phyloP scores from a whole-genome alignment of 2,888 invertebrate species.

The Drosophila affinis region DNA sequence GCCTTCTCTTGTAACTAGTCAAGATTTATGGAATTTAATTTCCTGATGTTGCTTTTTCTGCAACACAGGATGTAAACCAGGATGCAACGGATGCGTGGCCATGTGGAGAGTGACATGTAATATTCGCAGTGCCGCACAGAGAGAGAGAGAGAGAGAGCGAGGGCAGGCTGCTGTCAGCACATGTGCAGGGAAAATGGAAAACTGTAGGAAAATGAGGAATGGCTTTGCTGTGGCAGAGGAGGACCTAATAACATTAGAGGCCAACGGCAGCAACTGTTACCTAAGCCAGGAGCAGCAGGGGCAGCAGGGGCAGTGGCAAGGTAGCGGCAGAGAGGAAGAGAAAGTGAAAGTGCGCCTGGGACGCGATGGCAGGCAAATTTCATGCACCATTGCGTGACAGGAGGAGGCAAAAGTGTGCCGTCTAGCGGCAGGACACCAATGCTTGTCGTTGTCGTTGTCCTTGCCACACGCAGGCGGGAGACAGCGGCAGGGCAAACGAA shows the following conservation, averaged over 20 bases:
- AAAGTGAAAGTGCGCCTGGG: slow-evolving; percentile 72
- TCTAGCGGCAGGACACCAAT: slow-evolving; percentile 58
- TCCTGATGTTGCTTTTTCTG: slow-evolving; percentile 70
- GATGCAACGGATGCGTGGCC: slow-evolving; percentile 69
- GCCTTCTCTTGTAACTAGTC: slow-evolving; percentile 41
- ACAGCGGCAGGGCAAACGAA: slow-evolving; percentile 39
- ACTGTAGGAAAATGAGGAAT: slow-evolving; percentile 64
- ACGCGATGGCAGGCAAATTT: slow-evolving; percentile 62
- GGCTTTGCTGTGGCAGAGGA: slow-evolving; percentile 34
- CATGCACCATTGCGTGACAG: slow-evolving; percentile 67
- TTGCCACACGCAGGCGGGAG: slow-evolving; percentile 29
- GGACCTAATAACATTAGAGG: slow-evolving; percentile 68
- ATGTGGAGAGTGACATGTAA: slow-evolving; percentile 78
- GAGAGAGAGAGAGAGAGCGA: not conserved
- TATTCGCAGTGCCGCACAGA: slow-evolving; percentile 62
- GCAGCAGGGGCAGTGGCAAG: slow-evolving; percentile 7
- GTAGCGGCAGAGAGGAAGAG: slow-evolving; percentile 14
- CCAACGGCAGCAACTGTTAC: slow-evolving; percentile 60
- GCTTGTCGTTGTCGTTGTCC: slow-evolving; percentile 22
- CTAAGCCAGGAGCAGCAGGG: slow-evolving; percentile 41
- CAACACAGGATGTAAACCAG: slow-evolving; percentile 50
- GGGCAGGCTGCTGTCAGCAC: slow-evolving; percentile 64
- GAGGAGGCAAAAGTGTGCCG: slow-evolving; percentile 54
- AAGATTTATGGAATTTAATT: slow-evolving; percentile 83
- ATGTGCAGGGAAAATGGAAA: slow-evolving; percentile 52